These are phyloP conservation scores for Heliornis fulica DNA, from an alignment of 2,113 vertebrate species.

Conservation along the genomic window DNA sequence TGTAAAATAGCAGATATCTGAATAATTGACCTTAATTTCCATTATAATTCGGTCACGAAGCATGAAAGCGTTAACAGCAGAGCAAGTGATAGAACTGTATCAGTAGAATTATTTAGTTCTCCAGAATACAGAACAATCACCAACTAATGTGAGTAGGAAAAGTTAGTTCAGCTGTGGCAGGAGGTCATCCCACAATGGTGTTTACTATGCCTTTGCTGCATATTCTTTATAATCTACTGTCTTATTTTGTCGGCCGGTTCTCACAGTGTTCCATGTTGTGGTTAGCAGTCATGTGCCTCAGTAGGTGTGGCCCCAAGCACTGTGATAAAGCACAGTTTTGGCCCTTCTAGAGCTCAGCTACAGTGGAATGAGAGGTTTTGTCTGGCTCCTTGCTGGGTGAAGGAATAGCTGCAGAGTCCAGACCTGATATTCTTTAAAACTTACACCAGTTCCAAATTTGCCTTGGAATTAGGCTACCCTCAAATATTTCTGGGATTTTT, in stretches of 20 bases:
- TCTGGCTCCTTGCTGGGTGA: not conserved
- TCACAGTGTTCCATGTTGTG: not conserved
- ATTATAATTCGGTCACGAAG: not conserved
- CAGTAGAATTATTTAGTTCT: not conserved
- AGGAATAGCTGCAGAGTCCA: not conserved
- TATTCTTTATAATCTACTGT: not conserved
- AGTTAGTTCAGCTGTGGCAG: not conserved
- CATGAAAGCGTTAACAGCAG: not conserved
- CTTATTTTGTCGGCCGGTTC: not conserved
- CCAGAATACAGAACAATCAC: not conserved
- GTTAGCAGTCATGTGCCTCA: not conserved
- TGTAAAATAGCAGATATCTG: not conserved
- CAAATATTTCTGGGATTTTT: not conserved
- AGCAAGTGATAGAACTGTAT: not conserved
- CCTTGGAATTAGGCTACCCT: not conserved
- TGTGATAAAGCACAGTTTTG: not conserved
- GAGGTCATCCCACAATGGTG: not conserved
- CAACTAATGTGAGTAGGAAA: not conserved
- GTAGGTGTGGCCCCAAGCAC: not conserved
- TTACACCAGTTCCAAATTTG: not conserved
- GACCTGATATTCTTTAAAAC: not conserved
- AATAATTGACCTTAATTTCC: not conserved
- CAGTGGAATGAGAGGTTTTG: not conserved
- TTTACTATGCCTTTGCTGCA: not conserved
- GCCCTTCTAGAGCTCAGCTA: not conserved